A percentile compares a stretch with the other conserved stretches of the same genome.
Evolutionary conservation across 2,888 invertebrate species (phyloP).

Genomic region (Gisinianus flammeolus): DNA sequence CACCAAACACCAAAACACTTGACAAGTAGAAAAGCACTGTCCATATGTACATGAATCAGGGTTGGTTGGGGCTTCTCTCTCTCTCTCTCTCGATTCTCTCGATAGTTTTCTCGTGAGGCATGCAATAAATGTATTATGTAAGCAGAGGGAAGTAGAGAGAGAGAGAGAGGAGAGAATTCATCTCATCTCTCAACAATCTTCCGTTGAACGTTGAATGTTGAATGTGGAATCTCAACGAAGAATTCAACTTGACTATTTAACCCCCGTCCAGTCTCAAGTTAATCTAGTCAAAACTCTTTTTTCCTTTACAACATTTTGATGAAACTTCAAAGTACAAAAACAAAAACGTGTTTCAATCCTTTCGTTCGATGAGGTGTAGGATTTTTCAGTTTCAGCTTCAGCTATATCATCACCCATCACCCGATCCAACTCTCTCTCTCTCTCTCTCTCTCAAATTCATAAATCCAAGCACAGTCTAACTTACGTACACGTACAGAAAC

Average conservation of each 20-base stretch:
- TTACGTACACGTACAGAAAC: no score
- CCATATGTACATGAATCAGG: neutral
- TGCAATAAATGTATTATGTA: neutral
- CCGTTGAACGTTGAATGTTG: no score
- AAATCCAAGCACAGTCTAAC: no score
- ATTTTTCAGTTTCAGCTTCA: neutral
- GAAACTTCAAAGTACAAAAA: neutral
- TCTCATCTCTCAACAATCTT: neutral
- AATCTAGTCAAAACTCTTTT: neutral
- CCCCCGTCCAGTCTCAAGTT: neutral
- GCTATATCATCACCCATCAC: neutral
- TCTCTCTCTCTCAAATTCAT: no score
- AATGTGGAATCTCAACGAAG: neutral
- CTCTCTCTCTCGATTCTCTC: neutral
- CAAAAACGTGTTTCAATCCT: slow-evolving; percentile 7
- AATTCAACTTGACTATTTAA: neutral
- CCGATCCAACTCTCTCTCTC: no score
- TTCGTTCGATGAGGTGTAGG: neutral
- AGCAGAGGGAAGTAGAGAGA: neutral
- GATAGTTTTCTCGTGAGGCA: neutral
- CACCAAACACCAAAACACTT: neutral
- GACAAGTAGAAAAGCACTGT: neutral
- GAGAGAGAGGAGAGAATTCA: neutral
- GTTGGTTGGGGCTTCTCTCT: neutral
- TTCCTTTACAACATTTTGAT: no score